Conservation (phyloP, 2,888 invertebrate species). For the Syrista parreyssii region DNA sequence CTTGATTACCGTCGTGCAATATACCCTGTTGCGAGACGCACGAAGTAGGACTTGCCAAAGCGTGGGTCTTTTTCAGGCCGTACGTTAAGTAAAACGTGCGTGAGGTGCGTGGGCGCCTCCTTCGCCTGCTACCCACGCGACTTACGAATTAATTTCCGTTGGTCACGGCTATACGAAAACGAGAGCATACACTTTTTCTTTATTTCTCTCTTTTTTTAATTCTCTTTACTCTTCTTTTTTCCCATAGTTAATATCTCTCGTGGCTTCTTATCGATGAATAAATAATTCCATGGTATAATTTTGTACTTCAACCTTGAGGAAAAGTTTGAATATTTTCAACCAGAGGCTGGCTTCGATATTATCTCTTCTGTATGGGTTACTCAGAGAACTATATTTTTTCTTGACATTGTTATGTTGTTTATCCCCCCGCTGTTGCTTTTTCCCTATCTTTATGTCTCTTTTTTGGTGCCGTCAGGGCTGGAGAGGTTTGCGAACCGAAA, state of each 20-base stretch:
- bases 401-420: neutral
- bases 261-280: neutral
- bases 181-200: neutral
- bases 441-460: neutral
- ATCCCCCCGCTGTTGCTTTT: neutral
- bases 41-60: neutral
- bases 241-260: neutral
- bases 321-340: neutral
- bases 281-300: neutral
- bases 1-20: neutral
- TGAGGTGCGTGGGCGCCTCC: constrained; percentile 1
- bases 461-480: neutral
- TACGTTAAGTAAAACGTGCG: neutral
- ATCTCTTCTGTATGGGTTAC: neutral
- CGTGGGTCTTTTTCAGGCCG: neutral
- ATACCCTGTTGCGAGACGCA: neutral
- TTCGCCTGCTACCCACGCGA: neutral
- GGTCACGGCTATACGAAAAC: neutral
- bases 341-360: neutral
- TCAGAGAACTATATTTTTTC: neutral
- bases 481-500: neutral
- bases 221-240: neutral
- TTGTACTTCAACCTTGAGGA: neutral
- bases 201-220: neutral
- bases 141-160: constrained; percentile 1